Evolutionary conservation across 2,888 invertebrate species (phyloP).

Genomic region (Diarsia brunnea): DNA sequence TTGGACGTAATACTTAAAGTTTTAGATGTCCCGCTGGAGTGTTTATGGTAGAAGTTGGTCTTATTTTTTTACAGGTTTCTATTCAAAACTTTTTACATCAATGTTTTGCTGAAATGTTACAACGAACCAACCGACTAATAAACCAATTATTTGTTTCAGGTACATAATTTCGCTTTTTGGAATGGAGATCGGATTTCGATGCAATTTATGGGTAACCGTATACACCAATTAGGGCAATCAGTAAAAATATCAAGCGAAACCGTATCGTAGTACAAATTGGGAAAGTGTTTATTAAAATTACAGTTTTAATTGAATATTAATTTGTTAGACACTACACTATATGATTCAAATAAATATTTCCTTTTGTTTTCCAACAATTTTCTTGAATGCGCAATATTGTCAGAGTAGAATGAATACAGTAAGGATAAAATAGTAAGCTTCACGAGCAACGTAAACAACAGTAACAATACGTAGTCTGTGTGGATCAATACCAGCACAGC

Average conservation of each 20-base stretch:
- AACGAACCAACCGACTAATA: constrained; percentile 23
- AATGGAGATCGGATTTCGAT: constrained; percentile 18
- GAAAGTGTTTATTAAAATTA: background rate
- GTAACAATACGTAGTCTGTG: constrained; percentile 7
- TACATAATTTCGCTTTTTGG: constrained; percentile 27
- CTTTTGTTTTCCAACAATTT: too few relatives aligned
- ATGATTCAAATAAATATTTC: too few relatives aligned
- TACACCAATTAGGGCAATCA: constrained; percentile 23
- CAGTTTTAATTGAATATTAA: background rate
- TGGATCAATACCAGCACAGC: constrained; percentile 31
- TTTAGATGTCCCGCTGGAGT: constrained; percentile 16
- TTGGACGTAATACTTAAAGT: constrained; percentile 36
- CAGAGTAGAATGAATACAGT: constrained; percentile 2
- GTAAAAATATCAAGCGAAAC: background rate
- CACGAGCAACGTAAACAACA: constrained; percentile 2
- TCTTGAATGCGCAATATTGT: constrained; percentile 4
- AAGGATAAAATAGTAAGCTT: constrained; percentile 9
- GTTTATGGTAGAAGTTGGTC: constrained; percentile 31
- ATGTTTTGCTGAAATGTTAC: constrained; percentile 14
- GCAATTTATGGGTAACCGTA: constrained; percentile 49
- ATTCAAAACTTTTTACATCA: constrained; percentile 22
- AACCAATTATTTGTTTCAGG: constrained; percentile 55
- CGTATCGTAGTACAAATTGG: background rate
- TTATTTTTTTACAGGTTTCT: constrained; percentile 15
- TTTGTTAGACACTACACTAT: too few relatives aligned